Evolutionary conservation across 2,113 vertebrate species (phyloP), one percentile per base, ranked within the genome.

Genomic region (Lagopus leucura): DNA sequence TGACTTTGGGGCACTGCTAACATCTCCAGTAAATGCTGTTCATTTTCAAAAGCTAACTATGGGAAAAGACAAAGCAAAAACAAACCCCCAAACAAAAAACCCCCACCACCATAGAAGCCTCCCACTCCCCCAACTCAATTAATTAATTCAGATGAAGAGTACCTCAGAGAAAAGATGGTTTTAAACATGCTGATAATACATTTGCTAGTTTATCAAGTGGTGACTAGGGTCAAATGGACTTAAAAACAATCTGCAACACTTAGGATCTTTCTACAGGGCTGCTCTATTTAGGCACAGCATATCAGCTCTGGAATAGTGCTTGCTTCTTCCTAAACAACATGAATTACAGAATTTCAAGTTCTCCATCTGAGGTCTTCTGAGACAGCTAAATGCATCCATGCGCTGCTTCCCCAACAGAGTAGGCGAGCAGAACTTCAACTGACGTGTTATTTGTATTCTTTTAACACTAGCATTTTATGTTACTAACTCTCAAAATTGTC

Each of bases 401-500:
- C 47, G 55, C 65, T 83, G 69, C 45, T 82, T 86, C n/a, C 47
- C 42, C 76, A 81, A 32, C 14, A 67, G 42, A 63, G 17, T 43
- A 48, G 36, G 28, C 73, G 89, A 83, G 72, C 32, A 89, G 78
- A 96, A 40, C 67, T 64, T 82, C 63, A 82, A 79, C 66, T 71
- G 22, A 60, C 48, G 80, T 75, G 16, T 27, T 92, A 63, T 69
- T 82, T 85, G 71, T 61, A 76, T 43, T 50, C 77, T 87, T 89
- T 91, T 61, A 85, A 89, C 75, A 73, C 75, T 76, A 65, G 63
- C 34, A 73, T 86, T 94, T 90, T 34, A 14, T 52, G 38, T 71
- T 88, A 52, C 32, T 60, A 67, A 74, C 55, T 88, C 88, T 86
- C 25, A 86, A 83, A 45, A 80, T 77, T 94, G 85, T 61, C 90